Evolutionary conservation across 35 echinoderm and acorn worm species (phyloP).

Genomic region (Amphiura filiformis): DNA sequence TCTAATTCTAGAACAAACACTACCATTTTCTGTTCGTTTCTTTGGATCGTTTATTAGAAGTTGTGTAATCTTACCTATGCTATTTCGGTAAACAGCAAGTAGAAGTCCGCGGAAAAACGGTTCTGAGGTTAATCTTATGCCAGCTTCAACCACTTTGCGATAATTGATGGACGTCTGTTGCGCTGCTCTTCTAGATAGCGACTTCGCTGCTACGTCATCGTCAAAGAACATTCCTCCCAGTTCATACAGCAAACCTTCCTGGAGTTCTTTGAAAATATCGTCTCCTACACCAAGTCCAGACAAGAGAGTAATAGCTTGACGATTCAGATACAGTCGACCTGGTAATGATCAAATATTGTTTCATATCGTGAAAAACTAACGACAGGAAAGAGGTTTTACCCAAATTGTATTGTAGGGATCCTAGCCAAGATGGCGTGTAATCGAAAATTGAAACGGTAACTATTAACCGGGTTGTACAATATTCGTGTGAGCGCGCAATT

Average conservation of each 20-base stretch:
- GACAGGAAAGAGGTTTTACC: too few species aligned
- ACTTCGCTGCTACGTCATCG: neutral
- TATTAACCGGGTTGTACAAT: too few species aligned
- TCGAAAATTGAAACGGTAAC: too few species aligned
- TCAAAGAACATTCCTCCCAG: constrained; percentile 2
- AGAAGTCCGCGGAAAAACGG: constrained; percentile 22
- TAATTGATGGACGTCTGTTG: neutral
- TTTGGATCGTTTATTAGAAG: too few species aligned
- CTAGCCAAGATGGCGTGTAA: too few species aligned
- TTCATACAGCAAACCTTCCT: neutral
- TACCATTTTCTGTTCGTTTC: too few species aligned
- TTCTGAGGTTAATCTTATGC: neutral
- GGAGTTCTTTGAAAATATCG: constrained; percentile 6
- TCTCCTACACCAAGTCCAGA: neutral
- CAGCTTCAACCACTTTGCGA: neutral
- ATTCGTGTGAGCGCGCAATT: too few species aligned
- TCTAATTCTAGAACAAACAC: too few species aligned
- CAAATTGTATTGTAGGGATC: too few species aligned
- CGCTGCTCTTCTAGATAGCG: neutral
- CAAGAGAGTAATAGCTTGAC: constrained; percentile 26
- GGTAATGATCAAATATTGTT: too few species aligned
- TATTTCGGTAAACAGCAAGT: constrained; percentile 13
- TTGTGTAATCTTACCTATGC: constrained; percentile 7
- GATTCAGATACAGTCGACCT: constrained; percentile 29
- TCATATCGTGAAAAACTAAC: too few species aligned